Conservation (phyloP, 2,888 invertebrate species). For the Lycia hirtaria region DNA sequence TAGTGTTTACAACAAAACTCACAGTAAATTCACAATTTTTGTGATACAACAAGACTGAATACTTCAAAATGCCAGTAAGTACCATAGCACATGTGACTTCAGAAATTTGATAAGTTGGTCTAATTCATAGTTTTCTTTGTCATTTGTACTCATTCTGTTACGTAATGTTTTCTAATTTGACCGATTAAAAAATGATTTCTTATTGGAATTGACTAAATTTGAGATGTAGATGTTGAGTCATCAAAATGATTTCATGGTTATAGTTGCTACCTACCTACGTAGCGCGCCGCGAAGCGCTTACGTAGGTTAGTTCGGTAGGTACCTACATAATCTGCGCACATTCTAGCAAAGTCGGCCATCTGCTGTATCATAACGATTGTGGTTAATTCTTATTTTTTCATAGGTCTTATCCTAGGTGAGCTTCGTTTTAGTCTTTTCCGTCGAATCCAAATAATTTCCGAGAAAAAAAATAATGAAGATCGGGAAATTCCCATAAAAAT, state of each 20-base stretch:
- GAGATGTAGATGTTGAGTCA: conserved; percentile 43
- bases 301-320: conserved; percentile 44
- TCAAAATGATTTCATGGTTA: conserved; percentile 62
- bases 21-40: conserved; percentile 37
- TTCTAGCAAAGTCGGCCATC: conserved; percentile 41
- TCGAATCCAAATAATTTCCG: no score
- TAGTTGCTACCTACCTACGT: conserved; percentile 45
- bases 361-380: conserved; percentile 32
- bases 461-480: no score
- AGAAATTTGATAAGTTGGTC: conserved; percentile 47
- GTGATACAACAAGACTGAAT: conserved; percentile 53
- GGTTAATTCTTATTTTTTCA: conserved; percentile 22
- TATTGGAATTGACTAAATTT: not conserved
- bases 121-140: conserved; percentile 22
- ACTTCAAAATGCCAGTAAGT: conserved; percentile 78
- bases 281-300: conserved; percentile 47
- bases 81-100: conserved; percentile 61
- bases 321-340: conserved; percentile 49
- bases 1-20: conserved; percentile 54
- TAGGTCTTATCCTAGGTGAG: no score
- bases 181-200: not conserved
- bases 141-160: conserved; percentile 11
- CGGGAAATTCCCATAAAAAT: no score
- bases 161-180: conserved; percentile 7
- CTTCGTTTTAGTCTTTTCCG: no score